phyloP scores from a whole-genome alignment of 2,113 vertebrate genomes.

The Upupa epops region DNA sequence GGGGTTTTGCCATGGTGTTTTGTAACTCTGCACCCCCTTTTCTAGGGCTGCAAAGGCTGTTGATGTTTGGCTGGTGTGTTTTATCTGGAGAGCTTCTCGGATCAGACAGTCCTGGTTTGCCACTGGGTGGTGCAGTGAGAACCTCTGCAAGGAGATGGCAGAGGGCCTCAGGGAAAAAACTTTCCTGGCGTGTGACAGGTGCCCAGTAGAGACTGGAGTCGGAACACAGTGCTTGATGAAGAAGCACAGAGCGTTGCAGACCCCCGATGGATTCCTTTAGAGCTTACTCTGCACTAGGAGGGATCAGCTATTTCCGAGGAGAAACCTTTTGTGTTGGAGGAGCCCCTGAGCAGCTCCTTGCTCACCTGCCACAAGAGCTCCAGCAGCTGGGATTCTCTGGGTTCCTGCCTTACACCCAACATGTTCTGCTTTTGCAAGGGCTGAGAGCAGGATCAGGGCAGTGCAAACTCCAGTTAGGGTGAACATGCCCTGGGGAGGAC shows the following conservation, averaged over 20 bases:
- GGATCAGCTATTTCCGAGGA: neutral
- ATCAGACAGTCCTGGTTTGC: neutral
- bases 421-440: neutral
- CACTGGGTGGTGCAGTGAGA: slow-evolving; percentile 47
- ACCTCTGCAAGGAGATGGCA: neutral
- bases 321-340: neutral
- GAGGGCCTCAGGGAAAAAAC: neutral
- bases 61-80: neutral
- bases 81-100: neutral
- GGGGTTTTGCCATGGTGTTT: neutral
- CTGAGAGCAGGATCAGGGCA: neutral
- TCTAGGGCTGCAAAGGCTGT: neutral
- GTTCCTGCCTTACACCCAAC: neutral
- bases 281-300: neutral
- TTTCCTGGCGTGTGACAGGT: neutral
- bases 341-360: neutral
- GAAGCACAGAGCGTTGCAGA: neutral
- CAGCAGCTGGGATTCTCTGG: neutral
- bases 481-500: rapidly evolving
- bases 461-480: neutral
- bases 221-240: neutral
- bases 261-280: neutral
- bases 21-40: neutral
- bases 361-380: neutral
- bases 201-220: neutral